Evolutionary conservation across 1,140 invertebrate species (phyloP), one percentile per base, ranked within the genome.

Genomic region (Odontomachus brunneus): DNA sequence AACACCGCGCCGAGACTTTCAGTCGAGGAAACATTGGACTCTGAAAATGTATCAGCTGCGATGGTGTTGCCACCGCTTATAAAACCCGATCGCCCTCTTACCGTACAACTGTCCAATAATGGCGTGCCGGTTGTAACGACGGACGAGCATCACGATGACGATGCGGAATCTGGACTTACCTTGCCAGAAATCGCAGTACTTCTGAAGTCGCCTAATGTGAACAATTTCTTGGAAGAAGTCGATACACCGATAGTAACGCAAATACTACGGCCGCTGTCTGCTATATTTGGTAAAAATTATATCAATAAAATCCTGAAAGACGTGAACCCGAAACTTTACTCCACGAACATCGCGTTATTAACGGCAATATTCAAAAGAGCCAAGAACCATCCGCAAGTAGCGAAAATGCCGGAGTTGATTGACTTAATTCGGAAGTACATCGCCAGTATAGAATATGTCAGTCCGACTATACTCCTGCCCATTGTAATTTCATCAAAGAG

Each of bases 271-370:
- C 84, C 72, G 3, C 17, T 90, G 17, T 24, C n/a, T 12, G 3
- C 5, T 0, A 84, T 83, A n/a, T 81, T 84, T 38, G 89, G 88
- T 0, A 75, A 59, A 3, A 76, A 82, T 60, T 85, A 87, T 59
- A 11, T 85, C 17, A 63, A 22, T 3, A 48, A 82, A 19, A 86
- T 86, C 14, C 0, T 86, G 19, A 72, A 80, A 11, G 19, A 55
- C 7, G 19, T 62, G 3, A 7, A 59, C 5, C 17, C 14, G 9
- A 26, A 44, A n/a, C 15, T 15, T 38, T 76, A 75, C 62, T 26
- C 81, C 12, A 85, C 81, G 15, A 83, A 83, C 7, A 29, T 83
- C 17, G 84, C 69, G 7, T 59, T 82, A 5, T 9, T 85, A 12
- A 22, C 29, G 22, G 22, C 19, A 1, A 4, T 82, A 67, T 17